phyloP scores from a whole-genome alignment of 2,888 invertebrate species.

The Aleiodes alternator region DNA sequence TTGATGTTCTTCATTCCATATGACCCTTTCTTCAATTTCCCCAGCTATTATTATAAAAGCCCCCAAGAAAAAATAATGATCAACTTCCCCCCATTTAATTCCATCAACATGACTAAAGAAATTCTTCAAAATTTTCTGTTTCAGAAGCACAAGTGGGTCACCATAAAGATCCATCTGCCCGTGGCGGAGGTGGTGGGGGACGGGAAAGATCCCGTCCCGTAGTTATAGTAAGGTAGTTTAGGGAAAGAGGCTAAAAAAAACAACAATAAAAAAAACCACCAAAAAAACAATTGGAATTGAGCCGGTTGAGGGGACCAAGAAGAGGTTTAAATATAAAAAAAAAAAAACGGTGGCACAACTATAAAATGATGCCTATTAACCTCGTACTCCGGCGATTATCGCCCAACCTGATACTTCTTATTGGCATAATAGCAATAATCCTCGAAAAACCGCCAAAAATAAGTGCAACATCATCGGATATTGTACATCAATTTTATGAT shows the following conservation, averaged over 20 bases:
- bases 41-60: no score
- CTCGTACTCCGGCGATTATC: constrained; percentile 56
- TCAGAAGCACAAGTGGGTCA: constrained; percentile 44
- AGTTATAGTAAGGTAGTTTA: constrained; percentile 50
- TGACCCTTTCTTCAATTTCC: no score
- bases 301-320: constrained; percentile 35
- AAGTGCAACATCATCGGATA: constrained; percentile 75
- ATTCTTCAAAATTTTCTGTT: constrained; percentile 30
- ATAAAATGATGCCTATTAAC: constrained; percentile 48
- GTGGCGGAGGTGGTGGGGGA: constrained; percentile 47
- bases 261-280: no score
- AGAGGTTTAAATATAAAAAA: background rate
- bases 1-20: no score
- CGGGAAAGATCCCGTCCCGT: constrained; percentile 53
- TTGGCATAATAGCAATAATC: constrained; percentile 39
- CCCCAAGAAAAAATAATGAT: no score
- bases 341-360: constrained; percentile 23
- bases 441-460: constrained; percentile 49
- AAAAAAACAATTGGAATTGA: constrained; percentile 6
- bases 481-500: constrained; percentile 83
- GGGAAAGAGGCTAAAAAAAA: background rate
- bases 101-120: no score
- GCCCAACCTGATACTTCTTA: constrained; percentile 49
- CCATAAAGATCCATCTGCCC: constrained; percentile 19
- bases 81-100: no score